phyloP scores from a whole-genome alignment of 2,113 vertebrate genomes.

The Mormoops blainvillei region DNA sequence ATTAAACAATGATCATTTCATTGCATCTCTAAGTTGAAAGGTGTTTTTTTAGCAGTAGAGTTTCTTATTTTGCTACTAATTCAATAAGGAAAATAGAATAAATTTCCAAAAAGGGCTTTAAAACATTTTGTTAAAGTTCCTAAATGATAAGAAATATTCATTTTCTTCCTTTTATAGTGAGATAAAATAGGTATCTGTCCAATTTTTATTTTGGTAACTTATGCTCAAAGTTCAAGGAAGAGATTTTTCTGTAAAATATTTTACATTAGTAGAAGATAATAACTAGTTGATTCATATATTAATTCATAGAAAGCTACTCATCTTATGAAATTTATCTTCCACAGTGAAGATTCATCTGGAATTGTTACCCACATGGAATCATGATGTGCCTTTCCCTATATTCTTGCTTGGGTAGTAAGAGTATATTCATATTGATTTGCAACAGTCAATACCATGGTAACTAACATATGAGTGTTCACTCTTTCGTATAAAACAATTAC shows the following conservation, averaged over 20 bases:
- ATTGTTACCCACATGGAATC: slow-evolving; percentile 54
- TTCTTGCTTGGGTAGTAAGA: slow-evolving; percentile 50
- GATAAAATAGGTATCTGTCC: background rate
- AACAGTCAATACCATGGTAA: slow-evolving; percentile 57
- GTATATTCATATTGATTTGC: slow-evolving; percentile 68
- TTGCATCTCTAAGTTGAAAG: background rate
- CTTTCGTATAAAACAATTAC: slow-evolving; percentile 63
- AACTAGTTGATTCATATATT: slow-evolving; percentile 60
- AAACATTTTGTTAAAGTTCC: background rate
- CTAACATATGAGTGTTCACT: slow-evolving; percentile 52
- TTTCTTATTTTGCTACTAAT: background rate
- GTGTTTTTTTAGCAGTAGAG: background rate
- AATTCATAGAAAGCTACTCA: slow-evolving; percentile 52
- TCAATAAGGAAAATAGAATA: background rate
- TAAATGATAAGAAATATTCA: background rate
- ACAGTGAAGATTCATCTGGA: slow-evolving; percentile 64
- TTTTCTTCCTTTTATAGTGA: background rate
- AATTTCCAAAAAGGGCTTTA: background rate
- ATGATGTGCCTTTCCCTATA: slow-evolving; percentile 55
- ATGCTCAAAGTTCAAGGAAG: background rate
- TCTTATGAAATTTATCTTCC: slow-evolving; percentile 68
- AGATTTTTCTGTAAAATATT: slow-evolving; percentile 30
- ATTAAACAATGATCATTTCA: background rate
- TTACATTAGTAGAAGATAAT: slow-evolving; percentile 25
- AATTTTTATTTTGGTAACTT: slow-evolving; percentile 30